Base-by-base conservation (phyloP, 2,113 vertebrate species). In the Petrocephalus zakoni region DNA sequence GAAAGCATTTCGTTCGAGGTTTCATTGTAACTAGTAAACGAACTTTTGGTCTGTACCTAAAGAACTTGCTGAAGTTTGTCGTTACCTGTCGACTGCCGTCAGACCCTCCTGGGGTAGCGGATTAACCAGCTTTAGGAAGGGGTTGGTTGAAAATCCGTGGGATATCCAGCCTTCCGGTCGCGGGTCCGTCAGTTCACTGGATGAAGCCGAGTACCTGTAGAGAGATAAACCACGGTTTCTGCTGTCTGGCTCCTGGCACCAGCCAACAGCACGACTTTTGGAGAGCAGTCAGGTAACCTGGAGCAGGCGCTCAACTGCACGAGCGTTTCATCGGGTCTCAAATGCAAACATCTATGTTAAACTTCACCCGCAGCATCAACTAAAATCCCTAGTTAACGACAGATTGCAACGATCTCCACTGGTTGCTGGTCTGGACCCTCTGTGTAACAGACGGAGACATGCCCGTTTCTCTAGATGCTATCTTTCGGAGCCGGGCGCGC, bases 51-150 rank as follows among this genome's bases (percentile, higher is more conserved):
- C 1, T 13, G 49, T 4, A 47, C 10, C 19, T 83, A 47, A 47
- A 83, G 46, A n/a, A 47, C 37, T 4, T 47, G 46, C 61, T 29
- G 37, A 83, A 49, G 1, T 42, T 83, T 68, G n/a, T 11, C 61
- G 61, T 68, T 94, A 97, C 95, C 96, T 96, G 92, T 95, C 94
- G 75, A 88, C 68, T 61, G 93, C 92, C 84, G 90, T 81, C 89
- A 92, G 92, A 81, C 92, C 90, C 21, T 93, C 91, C 53, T 93
- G 92, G 11, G 93, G 89, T 52, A 94, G 93, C 82, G 92, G 72
- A 58, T 91, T 92, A 21, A 91, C 89, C 2, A 96, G 51, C 89
- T 92, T 89, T 55, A 95, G 91, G 7, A 95, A 93, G 0, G 92
- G 89, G 52, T 95, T 95, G 88, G 87, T 94, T 88, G 94, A 90